A percentile compares a stretch with the other conserved stretches of the same genome.
These are phyloP conservation scores for Rugalucina vietnamica DNA, from an alignment of 2,888 invertebrate genomes.

Conservation along the genomic window DNA sequence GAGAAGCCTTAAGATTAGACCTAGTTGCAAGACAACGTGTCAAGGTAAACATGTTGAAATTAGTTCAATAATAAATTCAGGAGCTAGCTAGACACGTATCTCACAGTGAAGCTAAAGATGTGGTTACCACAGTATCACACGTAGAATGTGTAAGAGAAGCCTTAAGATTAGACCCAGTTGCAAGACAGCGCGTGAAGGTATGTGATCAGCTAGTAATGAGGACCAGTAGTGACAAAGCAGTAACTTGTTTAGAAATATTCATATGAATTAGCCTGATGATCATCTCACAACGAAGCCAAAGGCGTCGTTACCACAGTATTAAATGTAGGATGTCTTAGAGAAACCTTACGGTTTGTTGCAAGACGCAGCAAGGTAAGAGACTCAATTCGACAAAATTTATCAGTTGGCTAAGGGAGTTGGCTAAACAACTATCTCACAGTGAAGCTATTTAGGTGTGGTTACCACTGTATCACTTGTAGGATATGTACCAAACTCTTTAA, in stretches of 20 bases:
- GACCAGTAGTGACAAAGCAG: no score
- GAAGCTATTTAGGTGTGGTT: no score
- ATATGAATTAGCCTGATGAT: constrained; percentile 64
- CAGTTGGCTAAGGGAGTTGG: no score
- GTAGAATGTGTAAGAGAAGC: constrained; percentile 59
- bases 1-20: constrained; percentile 54
- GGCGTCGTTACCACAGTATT: constrained; percentile 57
- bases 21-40: constrained; percentile 41
- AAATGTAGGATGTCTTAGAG: constrained; percentile 52
- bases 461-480: no score
- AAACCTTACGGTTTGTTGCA: constrained; percentile 51
- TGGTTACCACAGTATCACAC: constrained; percentile 58
- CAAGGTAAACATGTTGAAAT: no score
- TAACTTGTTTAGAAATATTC: no score
- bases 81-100: constrained; percentile 64
- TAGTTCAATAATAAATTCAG: no score
- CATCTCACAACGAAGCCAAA: constrained; percentile 58
- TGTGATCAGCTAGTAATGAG: no score
- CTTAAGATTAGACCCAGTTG: constrained; percentile 38
- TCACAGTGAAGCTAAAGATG: constrained; percentile 57
- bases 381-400: no score
- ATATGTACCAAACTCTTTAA: no score
- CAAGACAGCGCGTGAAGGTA: constrained; percentile 56
- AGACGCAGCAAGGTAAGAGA: constrained; percentile 59
- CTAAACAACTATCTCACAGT: no score